Conservation (phyloP, 2,113 vertebrate genomes). For the Neotoma lepida region DNA sequence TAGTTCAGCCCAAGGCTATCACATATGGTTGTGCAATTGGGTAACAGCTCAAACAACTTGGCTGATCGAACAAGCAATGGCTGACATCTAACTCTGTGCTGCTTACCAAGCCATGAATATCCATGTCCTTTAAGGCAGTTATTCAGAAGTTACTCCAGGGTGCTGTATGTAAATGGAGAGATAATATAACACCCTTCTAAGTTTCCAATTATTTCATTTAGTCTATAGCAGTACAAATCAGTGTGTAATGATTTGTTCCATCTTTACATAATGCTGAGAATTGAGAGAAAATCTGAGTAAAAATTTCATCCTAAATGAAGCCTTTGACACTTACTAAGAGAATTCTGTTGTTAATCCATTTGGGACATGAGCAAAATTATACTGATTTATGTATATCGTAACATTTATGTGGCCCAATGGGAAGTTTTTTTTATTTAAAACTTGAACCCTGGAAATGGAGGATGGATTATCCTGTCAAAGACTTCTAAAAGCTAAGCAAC, state of each 20-base stretch:
- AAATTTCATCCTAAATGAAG: slow-evolving; percentile 28
- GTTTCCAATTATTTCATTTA: not conserved
- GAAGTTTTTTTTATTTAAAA: not conserved
- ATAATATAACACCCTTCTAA: not conserved
- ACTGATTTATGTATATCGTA: slow-evolving; percentile 52
- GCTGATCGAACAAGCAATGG: not conserved
- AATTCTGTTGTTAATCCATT: slow-evolving; percentile 20
- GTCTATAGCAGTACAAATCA: not conserved
- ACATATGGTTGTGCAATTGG: not conserved
- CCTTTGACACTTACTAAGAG: slow-evolving; percentile 13
- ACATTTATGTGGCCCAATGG: not conserved
- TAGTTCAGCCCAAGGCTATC: not conserved
- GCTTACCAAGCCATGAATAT: not conserved
- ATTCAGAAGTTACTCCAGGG: not conserved
- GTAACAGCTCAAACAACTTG: not conserved
- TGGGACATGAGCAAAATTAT: slow-evolving; percentile 33
- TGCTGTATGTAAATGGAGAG: not conserved
- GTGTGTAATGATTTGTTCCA: not conserved
- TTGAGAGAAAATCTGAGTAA: not conserved
- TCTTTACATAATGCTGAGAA: not conserved
- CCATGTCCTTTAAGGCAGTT: not conserved
- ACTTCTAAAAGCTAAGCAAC: slow-evolving; percentile 3
- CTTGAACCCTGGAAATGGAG: not conserved
- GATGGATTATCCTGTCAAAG: not conserved
- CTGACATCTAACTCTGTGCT: not conserved